Conservation (phyloP, 2,797 vertebrate species). For the Sebastes iracundus region DNA sequence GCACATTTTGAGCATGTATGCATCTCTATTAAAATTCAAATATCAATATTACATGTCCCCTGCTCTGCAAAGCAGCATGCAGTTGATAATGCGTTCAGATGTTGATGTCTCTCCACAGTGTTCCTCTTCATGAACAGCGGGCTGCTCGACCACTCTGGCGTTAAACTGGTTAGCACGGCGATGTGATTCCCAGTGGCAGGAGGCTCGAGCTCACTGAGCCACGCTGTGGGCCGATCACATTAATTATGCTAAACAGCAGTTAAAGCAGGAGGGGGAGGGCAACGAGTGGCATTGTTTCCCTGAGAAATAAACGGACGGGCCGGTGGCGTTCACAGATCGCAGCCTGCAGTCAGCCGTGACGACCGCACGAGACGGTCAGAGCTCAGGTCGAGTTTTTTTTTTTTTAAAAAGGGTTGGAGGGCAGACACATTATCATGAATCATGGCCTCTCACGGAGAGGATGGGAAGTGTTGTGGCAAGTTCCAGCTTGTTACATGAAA, state of each 20-base stretch:
- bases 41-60: not conserved
- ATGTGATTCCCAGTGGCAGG: conserved; percentile 79
- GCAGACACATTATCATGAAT: conserved; percentile 12
- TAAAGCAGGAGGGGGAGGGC: conserved; percentile 45
- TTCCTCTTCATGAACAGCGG: not conserved
- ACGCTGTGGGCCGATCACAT: conserved; percentile 83
- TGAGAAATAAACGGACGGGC: conserved; percentile 41
- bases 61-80: not conserved
- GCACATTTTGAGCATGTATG: not conserved
- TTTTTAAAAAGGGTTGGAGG: not conserved
- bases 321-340: conserved; percentile 11
- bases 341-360: conserved; percentile 32
- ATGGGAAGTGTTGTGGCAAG: conserved; percentile 18
- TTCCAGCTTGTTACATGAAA: conserved; percentile 47
- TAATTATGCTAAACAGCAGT: conserved; percentile 88
- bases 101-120: not conserved
- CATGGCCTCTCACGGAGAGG: not conserved
- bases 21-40: not conserved
- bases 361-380: not conserved
- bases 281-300: conserved; percentile 66
- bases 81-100: not conserved
- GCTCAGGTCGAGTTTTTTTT: not conserved
- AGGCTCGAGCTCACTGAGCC: conserved; percentile 60
- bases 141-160: not conserved
- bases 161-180: conserved; percentile 17